Base-by-base conservation (phyloP, 2,888 invertebrate genomes). In the Eristalis arbustorum region DNA sequence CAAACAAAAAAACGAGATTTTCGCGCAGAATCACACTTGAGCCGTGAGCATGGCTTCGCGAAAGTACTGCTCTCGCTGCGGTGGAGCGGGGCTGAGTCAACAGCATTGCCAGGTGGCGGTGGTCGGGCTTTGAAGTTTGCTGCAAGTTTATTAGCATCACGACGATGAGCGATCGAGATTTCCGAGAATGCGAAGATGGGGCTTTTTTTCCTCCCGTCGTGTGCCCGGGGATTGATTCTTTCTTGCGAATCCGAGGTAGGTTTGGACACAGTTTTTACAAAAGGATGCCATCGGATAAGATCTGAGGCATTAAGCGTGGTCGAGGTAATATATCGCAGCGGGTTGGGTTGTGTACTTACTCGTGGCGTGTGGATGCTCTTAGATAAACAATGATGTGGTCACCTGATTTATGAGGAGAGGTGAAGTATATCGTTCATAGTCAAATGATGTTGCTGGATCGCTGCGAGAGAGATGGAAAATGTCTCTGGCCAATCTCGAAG, bases 21-120 rank as follows among this genome's bases (percentile, higher is more conserved):
- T n/a, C n/a, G 71, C 75, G 63, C 74, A 88, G 82, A 83, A 84
- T 88, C 84, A 76, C 85, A 88, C 78, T 81, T 66, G 56, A 75
- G 49, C 49, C 49, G 49, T 49, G 49, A 49, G 49, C 49, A 18
- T 18, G 49, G 49, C 49, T 49, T 18, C 49, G 37, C 3, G 49
- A 49, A 42, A 13, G 42, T 18, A 42, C 6, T 42, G 49, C 18
- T 18, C 18, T 18, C 18, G 25, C 18, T 18, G 37, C 6, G 18
- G 49, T 10, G 6, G 49, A 2, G 49, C 1, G 18, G 49, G 8
- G 8, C 49, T 18, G n/a, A 49, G 49, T 49, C 49, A n/a, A 49
- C 49, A 49, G 23, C 4, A 11, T 25, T 25, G 59, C 59, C 59
- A 25, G 59, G 59, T 59, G 59, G 56, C 56, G 56, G 56, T 22